Percentiles rank a stretch among this genome's conserved stretches.
These are phyloP conservation scores for Cantharis nigra DNA, from an alignment of 2,888 invertebrate genomes.

Conservation along the genomic window DNA sequence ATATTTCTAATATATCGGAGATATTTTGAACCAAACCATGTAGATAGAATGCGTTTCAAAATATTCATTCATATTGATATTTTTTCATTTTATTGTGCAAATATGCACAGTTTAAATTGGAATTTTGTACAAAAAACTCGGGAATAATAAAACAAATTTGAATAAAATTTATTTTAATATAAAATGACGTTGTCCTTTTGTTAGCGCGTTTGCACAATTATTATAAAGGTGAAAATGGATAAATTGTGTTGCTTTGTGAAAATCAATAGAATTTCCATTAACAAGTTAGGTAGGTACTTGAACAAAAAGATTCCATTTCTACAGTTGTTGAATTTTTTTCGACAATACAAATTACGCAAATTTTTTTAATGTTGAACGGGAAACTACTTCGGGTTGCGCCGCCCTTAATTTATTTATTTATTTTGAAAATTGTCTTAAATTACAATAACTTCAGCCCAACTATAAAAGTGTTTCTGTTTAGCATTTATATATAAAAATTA, in stretches of 20 bases:
- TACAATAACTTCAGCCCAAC: background rate
- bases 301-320: background rate
- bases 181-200: background rate
- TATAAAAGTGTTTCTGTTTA: background rate
- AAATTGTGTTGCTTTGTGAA: background rate
- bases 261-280: background rate
- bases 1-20: conserved; percentile 18
- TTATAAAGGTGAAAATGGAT: background rate
- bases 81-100: background rate
- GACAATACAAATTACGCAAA: background rate
- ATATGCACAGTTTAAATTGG: background rate
- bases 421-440: background rate
- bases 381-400: background rate
- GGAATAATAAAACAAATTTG: background rate
- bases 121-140: background rate
- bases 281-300: background rate
- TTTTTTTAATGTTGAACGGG: background rate
- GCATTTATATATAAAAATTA: background rate
- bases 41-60: conserved; percentile 6
- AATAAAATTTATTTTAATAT: background rate
- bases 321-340: background rate
- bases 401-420: background rate
- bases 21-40: conserved; percentile 17
- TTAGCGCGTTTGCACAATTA: background rate
- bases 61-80: background rate